Percentiles rank a stretch among this genome's conserved stretches.
Conservation (phyloP, 1,140 invertebrate species). For the Bombyx mandarina region DNA sequence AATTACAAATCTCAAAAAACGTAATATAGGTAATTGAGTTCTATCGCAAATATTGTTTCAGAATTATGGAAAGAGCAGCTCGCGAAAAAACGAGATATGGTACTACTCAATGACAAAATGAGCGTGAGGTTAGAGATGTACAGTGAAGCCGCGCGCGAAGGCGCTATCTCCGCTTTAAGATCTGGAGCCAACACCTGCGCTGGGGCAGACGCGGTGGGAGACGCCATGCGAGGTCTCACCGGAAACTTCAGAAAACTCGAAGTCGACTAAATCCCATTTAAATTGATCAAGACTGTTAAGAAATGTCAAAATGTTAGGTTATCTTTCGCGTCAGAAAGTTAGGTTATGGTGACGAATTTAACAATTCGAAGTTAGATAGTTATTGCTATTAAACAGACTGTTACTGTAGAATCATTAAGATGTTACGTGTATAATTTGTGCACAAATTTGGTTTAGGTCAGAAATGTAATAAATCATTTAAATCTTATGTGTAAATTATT, state of each 20-base stretch:
- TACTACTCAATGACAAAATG: conserved; percentile 77
- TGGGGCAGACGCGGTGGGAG: conserved; percentile 65
- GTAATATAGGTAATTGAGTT: too few species aligned
- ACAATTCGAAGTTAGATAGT: too few species aligned
- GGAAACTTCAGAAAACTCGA: conserved; percentile 85
- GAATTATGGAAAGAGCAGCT: conserved; percentile 79
- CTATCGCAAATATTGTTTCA: conserved; percentile 26
- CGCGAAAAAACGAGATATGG: conserved; percentile 65
- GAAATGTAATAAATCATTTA: too few species aligned
- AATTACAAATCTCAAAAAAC: too few species aligned
- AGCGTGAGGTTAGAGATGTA: conserved; percentile 75
- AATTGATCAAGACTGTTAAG: not conserved
- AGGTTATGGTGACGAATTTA: too few species aligned
- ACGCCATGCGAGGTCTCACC: conserved; percentile 77
- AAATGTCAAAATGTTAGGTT: too few species aligned
- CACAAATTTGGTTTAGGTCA: too few species aligned
- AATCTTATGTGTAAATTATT: too few species aligned
- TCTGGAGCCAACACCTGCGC: conserved; percentile 66
- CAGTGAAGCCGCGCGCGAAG: conserved; percentile 78
- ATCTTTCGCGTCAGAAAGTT: too few species aligned
- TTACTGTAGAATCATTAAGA: too few species aligned
- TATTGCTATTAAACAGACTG: too few species aligned
- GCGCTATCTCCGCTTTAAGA: conserved; percentile 78
- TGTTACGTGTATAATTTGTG: too few species aligned
- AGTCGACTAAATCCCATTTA: conserved; percentile 70